Percentiles rank a stretch among this genome's conserved stretches.
Evolutionary conservation across 2,888 invertebrate species (phyloP).

Genomic region (Beris morrisii): DNA sequence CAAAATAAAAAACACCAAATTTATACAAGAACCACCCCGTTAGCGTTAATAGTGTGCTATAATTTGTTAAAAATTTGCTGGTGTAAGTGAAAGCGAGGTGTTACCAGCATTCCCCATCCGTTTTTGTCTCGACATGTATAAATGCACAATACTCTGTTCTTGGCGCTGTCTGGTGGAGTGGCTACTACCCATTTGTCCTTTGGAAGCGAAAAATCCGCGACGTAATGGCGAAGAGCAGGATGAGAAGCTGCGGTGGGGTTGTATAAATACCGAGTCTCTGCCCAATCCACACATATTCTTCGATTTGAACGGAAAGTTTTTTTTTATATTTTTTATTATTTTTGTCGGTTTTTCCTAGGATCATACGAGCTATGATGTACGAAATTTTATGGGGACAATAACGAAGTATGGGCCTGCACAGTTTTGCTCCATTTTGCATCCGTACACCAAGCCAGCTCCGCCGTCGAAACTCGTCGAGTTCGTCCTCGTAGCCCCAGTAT

Average conservation of each 20-base stretch:
- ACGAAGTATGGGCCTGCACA: conserved; percentile 30
- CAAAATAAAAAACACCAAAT: no score
- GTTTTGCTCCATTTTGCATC: conserved; percentile 31
- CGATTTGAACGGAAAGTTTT: conserved; percentile 28
- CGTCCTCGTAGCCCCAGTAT: conserved; percentile 21
- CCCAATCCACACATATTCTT: neutral
- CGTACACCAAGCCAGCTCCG: neutral
- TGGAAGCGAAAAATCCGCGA: conserved; percentile 28
- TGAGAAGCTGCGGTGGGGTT: no score
- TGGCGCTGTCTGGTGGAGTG: conserved; percentile 19
- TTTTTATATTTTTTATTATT: conserved; percentile 3
- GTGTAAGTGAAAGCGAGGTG: no score
- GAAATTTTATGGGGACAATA: conserved; percentile 12
- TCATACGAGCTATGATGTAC: conserved; percentile 34
- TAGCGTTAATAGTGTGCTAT: no score
- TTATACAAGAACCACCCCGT: no score
- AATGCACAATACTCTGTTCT: no score
- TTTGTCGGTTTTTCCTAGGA: conserved; percentile 12
- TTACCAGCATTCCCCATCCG: no score
- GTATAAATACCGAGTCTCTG: no score
- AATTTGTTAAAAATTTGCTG: no score
- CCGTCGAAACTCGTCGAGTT: neutral
- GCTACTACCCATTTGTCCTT: conserved; percentile 15
- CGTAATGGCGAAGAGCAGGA: neutral
- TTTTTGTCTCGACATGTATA: no score